Percentiles rank a stretch among this genome's conserved stretches.
Conservation (phyloP, 2,888 invertebrate genomes). For the Bellardia bayeri region DNA sequence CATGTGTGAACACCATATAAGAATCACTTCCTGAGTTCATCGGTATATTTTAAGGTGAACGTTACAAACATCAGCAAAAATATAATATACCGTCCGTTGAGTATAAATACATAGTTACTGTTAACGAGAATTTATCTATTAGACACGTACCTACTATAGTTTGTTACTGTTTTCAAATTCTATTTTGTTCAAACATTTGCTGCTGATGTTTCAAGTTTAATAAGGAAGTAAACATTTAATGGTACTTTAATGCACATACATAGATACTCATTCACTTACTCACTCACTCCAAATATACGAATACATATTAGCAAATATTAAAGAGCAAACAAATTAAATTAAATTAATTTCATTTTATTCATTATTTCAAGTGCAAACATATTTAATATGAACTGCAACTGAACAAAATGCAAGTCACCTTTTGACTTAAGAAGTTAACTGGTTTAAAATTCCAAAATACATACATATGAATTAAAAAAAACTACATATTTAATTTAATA, state of each 20-base stretch:
- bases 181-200: conserved; percentile 7
- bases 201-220: conserved; percentile 33
- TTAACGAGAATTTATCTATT: conserved; percentile 26
- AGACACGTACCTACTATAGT: conserved; percentile 25
- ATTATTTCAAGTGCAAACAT: conserved; percentile 1
- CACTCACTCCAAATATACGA: background rate
- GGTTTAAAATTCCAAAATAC: background rate
- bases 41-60: too few species aligned
- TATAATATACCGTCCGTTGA: too few species aligned
- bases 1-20: too few species aligned
- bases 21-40: too few species aligned
- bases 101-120: conserved; percentile 10
- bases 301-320: conserved; percentile 4
- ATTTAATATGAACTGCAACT: conserved; percentile 1
- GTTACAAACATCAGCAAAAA: too few species aligned
- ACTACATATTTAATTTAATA: background rate
- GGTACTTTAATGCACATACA: conserved; percentile 45
- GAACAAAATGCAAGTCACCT: conserved; percentile 42
- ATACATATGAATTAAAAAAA: background rate
- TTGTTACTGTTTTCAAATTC: conserved; percentile 1
- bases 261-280: background rate
- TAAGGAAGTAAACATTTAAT: conserved; percentile 66
- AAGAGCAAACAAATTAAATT: conserved; percentile 32
- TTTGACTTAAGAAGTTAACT: background rate
- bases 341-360: background rate